Evolutionary conservation across 2,888 invertebrate species (phyloP).

Genomic region (Choreutis nemorana): DNA sequence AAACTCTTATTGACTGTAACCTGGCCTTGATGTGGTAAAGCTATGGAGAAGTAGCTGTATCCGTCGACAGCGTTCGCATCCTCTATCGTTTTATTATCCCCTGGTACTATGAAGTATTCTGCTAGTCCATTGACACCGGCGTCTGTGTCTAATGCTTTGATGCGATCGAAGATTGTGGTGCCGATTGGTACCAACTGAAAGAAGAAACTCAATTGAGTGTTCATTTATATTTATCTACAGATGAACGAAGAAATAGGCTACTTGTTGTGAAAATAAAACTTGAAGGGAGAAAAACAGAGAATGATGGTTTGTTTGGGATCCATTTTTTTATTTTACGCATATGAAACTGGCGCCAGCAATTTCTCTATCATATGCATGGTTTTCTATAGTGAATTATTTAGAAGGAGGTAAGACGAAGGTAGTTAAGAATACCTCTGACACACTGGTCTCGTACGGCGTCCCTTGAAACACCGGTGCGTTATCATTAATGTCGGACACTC

Average conservation of each 20-base stretch:
- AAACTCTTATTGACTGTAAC: constrained; percentile 85
- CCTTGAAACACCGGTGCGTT: constrained; percentile 86
- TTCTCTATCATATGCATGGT: too few relatives aligned
- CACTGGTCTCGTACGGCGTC: constrained; percentile 82
- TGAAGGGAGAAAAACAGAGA: too few relatives aligned
- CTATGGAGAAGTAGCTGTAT: constrained; percentile 83
- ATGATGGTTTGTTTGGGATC: too few relatives aligned
- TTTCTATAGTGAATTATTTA: too few relatives aligned
- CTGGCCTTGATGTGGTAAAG: constrained; percentile 87
- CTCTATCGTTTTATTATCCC: constrained; percentile 51
- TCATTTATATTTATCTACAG: too few relatives aligned
- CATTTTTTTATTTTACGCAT: too few relatives aligned
- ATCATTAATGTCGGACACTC: constrained; percentile 91
- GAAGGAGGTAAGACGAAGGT: too few relatives aligned
- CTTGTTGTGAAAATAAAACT: too few relatives aligned
- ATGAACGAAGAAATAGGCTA: too few relatives aligned
- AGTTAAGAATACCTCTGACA: constrained; percentile 92
- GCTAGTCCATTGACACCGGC: constrained; percentile 89
- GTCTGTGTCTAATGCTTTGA: constrained; percentile 83
- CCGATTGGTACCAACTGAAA: constrained; percentile 86
- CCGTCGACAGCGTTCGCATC: constrained; percentile 74
- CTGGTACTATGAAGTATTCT: constrained; percentile 84
- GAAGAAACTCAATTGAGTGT: too few relatives aligned
- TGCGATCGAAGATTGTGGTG: constrained; percentile 83
- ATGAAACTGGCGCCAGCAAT: too few relatives aligned